These are phyloP conservation scores for Halictus quadricinctus DNA, from an alignment of 2,888 invertebrate species.

Conservation along the genomic window DNA sequence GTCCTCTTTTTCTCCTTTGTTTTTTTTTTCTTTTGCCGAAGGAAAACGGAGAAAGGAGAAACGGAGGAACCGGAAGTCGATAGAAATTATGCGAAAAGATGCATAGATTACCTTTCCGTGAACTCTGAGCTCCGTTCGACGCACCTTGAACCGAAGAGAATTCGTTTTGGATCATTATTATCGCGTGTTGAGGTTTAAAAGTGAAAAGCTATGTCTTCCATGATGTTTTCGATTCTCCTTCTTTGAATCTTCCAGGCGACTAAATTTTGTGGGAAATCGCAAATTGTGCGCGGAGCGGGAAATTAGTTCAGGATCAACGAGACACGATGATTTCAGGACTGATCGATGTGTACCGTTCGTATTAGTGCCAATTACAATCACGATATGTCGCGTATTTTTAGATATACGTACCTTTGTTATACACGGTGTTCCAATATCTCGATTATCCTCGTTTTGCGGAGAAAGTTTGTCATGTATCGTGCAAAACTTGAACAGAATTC, in stretches of 20 bases:
- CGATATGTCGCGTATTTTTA: background rate
- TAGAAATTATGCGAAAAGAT: constrained; percentile 1
- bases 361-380: background rate
- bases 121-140: background rate
- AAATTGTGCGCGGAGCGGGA: background rate
- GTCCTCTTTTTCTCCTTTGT: constrained; percentile 9
- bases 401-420: background rate
- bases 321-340: background rate
- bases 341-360: background rate
- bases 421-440: background rate
- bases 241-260: background rate
- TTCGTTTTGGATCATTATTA: background rate
- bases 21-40: background rate
- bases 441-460: background rate
- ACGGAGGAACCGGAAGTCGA: background rate
- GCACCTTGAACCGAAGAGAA: background rate
- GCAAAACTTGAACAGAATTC: background rate
- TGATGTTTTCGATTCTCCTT: background rate
- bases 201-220: background rate
- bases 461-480: background rate
- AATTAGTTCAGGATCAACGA: background rate
- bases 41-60: background rate
- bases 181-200: background rate
- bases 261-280: background rate
- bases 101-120: background rate